Base-by-base conservation (phyloP, 2,888 invertebrate genomes). In the Temnothorax ravouxi region DNA sequence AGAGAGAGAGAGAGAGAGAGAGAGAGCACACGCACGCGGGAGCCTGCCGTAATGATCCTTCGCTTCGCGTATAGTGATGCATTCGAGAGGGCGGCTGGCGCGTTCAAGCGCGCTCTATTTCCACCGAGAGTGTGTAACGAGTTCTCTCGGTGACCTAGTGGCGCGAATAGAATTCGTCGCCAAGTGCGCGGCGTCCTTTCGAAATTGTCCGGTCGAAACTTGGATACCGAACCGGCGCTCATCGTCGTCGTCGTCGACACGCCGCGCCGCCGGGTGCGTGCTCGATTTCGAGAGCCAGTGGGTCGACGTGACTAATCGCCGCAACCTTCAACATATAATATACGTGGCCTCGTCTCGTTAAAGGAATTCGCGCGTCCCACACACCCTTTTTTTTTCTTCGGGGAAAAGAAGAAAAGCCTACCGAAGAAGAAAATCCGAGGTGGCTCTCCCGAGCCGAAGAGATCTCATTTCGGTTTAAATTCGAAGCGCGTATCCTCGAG, bases 71-170 rank as follows among this genome's bases (percentile, higher is more conserved):
- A 84, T 86, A 81, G 88, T 84, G 84, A 90, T 88, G 83, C 84
- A 84, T 75, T 84, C 87, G 85, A 86, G 86, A 86, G 88, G 84
- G 21, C 59, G 59, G 34, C 59, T 34, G 56, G 47, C 41, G 64
- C 74, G 79, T 84, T 69, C 84, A 84, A 86, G 71, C 84, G 66
- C 66, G 79, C 79, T 91, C 91, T 91, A 91, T 91, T 89, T 91
- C 86, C 87, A 91, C 87, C 90, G 77, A 75, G 86, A 47, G 47
- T 71, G 85, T 88, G 88, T 89, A 90, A 89, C 91, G 90, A 41
- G 91, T 92, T 93, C 90, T 92, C 91, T 91, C 91, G 92, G 91
- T 93, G 93, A 93, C 93, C 93, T 92, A 93, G 91, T 93, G 90
- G 92, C 93, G 93, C 87, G 93, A 93, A 93, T 93, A 93, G 93